Percentiles rank a stretch among this genome's conserved stretches.
These are phyloP conservation scores for Nannoperca australis DNA, from an alignment of 2,797 vertebrate genomes.

Conservation along the genomic window DNA sequence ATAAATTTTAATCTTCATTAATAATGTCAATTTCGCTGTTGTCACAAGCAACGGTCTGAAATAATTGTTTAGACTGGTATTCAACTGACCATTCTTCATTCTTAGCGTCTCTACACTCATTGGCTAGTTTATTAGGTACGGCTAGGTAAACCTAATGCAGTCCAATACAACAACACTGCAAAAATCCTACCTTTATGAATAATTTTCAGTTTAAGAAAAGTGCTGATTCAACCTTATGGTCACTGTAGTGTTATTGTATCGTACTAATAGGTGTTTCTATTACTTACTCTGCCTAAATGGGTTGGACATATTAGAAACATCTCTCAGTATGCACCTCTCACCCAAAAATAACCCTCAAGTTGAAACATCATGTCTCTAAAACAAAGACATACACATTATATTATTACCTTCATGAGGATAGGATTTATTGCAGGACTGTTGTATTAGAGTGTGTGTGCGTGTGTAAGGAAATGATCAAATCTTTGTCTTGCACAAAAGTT, in stretches of 20 bases:
- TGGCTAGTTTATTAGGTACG: slow-evolving; percentile 8
- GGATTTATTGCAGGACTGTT: not conserved
- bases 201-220: not conserved
- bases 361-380: not conserved
- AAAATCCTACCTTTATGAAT: not conserved
- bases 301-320: not conserved
- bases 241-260: not conserved
- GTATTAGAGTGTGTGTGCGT: not conserved
- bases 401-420: not conserved
- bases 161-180: not conserved
- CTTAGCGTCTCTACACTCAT: not conserved
- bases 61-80: not conserved
- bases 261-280: not conserved
- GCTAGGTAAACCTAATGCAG: not conserved
- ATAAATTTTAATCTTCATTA: not conserved
- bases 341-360: not conserved
- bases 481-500: not conserved
- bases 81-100: not conserved
- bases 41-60: not conserved
- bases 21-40: not conserved
- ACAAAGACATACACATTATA: not conserved
- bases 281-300: not conserved
- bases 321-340: no score
- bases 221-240: not conserved
- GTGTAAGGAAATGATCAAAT: not conserved